phyloP scores from a whole-genome alignment of 1,140 invertebrate genomes.

The Apis florea region DNA sequence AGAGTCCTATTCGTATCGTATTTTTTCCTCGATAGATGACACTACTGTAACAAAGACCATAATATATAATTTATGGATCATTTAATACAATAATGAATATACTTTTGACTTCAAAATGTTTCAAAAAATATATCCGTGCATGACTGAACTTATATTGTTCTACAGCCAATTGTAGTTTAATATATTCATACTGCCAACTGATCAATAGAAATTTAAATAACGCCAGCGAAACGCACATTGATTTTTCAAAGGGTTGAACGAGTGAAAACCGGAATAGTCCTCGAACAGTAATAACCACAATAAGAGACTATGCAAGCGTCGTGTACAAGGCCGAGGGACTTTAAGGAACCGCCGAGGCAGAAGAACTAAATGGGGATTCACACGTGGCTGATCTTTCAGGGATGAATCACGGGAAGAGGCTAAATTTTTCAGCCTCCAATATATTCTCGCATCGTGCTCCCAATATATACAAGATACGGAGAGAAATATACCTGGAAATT shows the following conservation, averaged over 20 bases:
- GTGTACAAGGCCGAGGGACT: conserved; percentile 39
- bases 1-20: too few relatives aligned
- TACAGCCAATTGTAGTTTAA: too few relatives aligned
- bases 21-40: too few relatives aligned
- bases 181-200: neutral
- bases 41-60: too few relatives aligned
- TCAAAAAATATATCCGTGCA: too few relatives aligned
- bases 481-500: neutral
- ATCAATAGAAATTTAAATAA: neutral
- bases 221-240: neutral
- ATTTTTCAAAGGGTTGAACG: neutral
- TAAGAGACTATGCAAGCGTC: neutral
- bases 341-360: conserved; percentile 36
- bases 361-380: conserved; percentile 57
- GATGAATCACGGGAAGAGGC: conserved; percentile 43
- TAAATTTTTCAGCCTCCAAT: conserved; percentile 7
- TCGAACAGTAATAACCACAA: neutral
- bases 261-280: neutral
- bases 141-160: too few relatives aligned
- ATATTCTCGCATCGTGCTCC: too few relatives aligned
- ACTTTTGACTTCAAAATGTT: too few relatives aligned
- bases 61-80: too few relatives aligned
- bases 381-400: conserved; percentile 43
- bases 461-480: neutral
- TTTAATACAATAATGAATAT: too few relatives aligned